phyloP scores from a whole-genome alignment of 2,797 vertebrate genomes.

The Platalea minor region DNA sequence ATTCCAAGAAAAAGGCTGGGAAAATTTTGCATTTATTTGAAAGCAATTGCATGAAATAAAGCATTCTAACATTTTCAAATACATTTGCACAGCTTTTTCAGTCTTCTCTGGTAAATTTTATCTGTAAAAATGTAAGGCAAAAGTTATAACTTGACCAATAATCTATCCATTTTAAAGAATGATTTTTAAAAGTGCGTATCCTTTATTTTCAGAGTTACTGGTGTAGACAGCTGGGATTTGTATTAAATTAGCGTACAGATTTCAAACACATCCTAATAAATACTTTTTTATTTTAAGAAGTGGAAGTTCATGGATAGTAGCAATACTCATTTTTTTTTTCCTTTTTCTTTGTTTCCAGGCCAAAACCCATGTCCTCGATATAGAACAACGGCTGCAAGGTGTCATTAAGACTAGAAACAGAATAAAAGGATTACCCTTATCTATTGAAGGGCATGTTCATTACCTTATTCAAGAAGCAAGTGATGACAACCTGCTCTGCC shows the following conservation, averaged over 20 bases:
- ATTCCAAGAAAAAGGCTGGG: neutral
- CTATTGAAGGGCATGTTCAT: conserved; percentile 97
- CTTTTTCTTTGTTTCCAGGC: conserved; percentile 78
- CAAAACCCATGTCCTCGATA: conserved; percentile 96
- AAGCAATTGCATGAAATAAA: neutral
- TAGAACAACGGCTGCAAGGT: conserved; percentile 94
- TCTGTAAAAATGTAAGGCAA: neutral
- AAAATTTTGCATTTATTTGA: neutral
- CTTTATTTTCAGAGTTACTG: neutral
- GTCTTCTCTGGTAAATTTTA: neutral
- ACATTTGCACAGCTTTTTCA: neutral
- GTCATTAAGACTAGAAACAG: conserved; percentile 96
- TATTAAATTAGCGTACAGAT: neutral
- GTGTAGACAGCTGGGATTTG: neutral
- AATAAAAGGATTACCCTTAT: conserved; percentile 92
- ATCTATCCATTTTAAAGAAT: neutral
- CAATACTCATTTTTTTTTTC: neutral
- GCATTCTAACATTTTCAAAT: neutral
- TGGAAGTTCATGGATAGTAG: neutral
- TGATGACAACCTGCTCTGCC: conserved; percentile 92
- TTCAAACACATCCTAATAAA: neutral
- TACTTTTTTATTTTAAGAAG: neutral
- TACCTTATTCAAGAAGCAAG: conserved; percentile 97
- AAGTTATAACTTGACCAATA: neutral
- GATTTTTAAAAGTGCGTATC: neutral